These are phyloP conservation scores for Carterocephalus palaemon DNA, from an alignment of 2,888 invertebrate genomes.

Conservation along the genomic window DNA sequence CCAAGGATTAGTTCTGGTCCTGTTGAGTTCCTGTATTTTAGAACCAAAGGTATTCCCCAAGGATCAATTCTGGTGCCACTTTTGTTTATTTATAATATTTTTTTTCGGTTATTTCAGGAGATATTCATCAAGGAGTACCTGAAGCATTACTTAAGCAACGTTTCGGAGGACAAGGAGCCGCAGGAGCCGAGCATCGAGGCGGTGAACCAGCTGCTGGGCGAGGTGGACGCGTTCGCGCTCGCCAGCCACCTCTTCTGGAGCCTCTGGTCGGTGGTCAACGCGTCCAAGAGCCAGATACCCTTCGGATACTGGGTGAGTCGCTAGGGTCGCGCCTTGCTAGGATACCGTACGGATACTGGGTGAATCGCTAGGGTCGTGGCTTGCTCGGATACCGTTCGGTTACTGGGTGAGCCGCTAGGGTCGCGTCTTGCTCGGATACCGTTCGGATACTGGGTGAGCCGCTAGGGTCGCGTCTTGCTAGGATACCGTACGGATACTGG, in stretches of 20 bases:
- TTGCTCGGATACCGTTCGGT: slow-evolving; percentile 95
- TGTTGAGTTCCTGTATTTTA: too few relatives aligned
- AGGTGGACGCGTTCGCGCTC: slow-evolving; percentile 90
- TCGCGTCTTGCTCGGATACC: too few relatives aligned
- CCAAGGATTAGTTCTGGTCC: too few relatives aligned
- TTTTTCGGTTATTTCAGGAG: slow-evolving; percentile 63
- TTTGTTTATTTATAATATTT: neutral
- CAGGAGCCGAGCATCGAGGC: slow-evolving; percentile 67
- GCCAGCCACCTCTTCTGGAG: slow-evolving; percentile 97
- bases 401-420: slow-evolving; percentile 89
- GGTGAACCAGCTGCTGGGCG: slow-evolving; percentile 82
- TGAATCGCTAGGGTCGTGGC: too few relatives aligned
- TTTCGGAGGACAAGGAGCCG: slow-evolving; percentile 39
- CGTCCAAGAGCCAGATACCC: slow-evolving; percentile 90
- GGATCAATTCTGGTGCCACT: too few relatives aligned
- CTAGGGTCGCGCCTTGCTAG: too few relatives aligned
- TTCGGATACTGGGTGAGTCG: slow-evolving; percentile 95
- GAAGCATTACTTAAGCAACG: slow-evolving; percentile 50
- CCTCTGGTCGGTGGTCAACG: slow-evolving; percentile 94
- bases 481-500: slow-evolving; percentile 97
- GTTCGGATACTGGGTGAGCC: too few relatives aligned
- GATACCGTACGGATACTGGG: too few relatives aligned
- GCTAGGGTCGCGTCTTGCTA: too few relatives aligned
- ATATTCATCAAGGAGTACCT: slow-evolving; percentile 79
- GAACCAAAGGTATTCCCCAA: too few relatives aligned